Evolutionary conservation across 2,113 vertebrate species (phyloP).

Genomic region (Trematomus loennbergii): DNA sequence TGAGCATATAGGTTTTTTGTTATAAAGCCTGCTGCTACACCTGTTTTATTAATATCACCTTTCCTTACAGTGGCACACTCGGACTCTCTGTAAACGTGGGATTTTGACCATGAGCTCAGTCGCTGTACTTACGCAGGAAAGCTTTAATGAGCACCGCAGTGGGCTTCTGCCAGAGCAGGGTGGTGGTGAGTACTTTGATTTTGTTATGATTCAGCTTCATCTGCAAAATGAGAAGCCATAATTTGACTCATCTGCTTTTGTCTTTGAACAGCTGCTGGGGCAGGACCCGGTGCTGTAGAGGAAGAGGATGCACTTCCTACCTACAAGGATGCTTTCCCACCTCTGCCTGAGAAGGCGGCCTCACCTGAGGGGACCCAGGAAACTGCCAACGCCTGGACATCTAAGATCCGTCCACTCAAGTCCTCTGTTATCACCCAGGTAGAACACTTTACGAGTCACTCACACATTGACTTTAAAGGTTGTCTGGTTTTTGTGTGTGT

Average conservation of each 20-base stretch:
- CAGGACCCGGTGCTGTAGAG: conserved; percentile 89
- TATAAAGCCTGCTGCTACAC: background rate
- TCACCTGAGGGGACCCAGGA: conserved; percentile 91
- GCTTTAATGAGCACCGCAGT: conserved; percentile 98
- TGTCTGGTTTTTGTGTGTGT: background rate
- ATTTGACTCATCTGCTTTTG: background rate
- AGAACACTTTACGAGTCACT: conserved; percentile 7
- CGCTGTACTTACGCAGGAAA: conserved; percentile 99
- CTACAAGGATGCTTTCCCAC: conserved; percentile 99
- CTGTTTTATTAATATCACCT: background rate
- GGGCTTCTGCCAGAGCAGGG: conserved; percentile 92
- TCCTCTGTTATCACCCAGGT: conserved; percentile 99
- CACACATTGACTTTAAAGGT: too few relatives aligned
- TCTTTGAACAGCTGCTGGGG: conserved; percentile 68
- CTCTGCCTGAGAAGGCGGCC: conserved; percentile 95
- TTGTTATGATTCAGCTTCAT: background rate
- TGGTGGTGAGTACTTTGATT: conserved; percentile 63
- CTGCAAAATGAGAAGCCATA: background rate
- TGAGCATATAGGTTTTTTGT: background rate
- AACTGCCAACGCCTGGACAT: conserved; percentile 91
- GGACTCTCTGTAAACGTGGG: conserved; percentile 92
- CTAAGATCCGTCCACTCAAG: conserved; percentile 96
- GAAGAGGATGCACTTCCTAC: conserved; percentile 97
- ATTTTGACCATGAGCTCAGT: conserved; percentile 99
- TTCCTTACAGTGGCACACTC: conserved; percentile 90